Conservation (phyloP, 2,888 invertebrate species). For the Andrena dorsata region DNA sequence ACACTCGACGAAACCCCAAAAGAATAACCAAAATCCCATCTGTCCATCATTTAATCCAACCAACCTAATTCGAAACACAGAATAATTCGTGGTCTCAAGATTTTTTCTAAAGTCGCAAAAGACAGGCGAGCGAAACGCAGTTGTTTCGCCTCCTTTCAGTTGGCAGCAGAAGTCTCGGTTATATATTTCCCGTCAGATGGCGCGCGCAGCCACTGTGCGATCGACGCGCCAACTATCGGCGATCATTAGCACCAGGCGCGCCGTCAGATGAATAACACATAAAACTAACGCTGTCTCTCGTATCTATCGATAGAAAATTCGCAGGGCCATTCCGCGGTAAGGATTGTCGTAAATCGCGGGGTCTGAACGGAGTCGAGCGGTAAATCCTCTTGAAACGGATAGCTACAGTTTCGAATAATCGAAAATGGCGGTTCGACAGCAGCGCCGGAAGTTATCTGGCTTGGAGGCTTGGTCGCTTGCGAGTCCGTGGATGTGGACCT, state of each 20-base stretch:
- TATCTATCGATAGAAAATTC: not conserved
- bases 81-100: slow-evolving; percentile 5
- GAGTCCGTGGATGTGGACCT: slow-evolving; percentile 86
- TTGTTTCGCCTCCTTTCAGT: slow-evolving; percentile 43
- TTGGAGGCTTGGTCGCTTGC: slow-evolving; percentile 82
- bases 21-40: not conserved
- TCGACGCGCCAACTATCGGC: slow-evolving; percentile 45
- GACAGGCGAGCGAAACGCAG: slow-evolving; percentile 29
- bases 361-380: not conserved
- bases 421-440: slow-evolving; percentile 70
- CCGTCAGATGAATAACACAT: not conserved
- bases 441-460: slow-evolving; percentile 80
- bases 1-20: not conserved
- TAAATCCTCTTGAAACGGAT: not conserved
- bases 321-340: not conserved
- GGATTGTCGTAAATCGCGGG: not conserved
- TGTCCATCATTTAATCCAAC: not conserved
- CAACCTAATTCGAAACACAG: not conserved
- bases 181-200: slow-evolving; percentile 46
- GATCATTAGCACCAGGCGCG: not conserved
- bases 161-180: slow-evolving; percentile 53
- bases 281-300: not conserved
- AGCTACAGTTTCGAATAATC: slow-evolving; percentile 10
- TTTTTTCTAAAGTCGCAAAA: slow-evolving; percentile 16
- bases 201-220: slow-evolving; percentile 6